A percentile compares a stretch with the other conserved stretches of the same genome.
Conservation (phyloP, 2,113 vertebrate species). For the Xiphophorus couchianus region DNA sequence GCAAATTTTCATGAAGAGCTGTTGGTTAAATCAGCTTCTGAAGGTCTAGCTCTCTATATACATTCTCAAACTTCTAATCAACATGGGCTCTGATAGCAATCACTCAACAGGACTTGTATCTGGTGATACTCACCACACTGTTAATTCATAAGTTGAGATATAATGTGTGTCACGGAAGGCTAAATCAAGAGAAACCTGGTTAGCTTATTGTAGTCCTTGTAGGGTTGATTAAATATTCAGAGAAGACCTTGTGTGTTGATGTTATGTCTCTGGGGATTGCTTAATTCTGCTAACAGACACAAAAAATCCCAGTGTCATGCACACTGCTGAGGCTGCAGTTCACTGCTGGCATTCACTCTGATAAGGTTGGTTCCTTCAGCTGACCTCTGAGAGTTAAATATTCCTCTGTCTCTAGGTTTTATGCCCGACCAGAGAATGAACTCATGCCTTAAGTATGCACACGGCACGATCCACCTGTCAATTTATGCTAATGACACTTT, state of each 20-base stretch:
- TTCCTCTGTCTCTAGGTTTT: conserved; percentile 44
- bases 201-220: conserved; percentile 36
- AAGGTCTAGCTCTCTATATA: conserved; percentile 9
- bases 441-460: conserved; percentile 61
- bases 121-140: not conserved
- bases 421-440: conserved; percentile 56
- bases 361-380: conserved; percentile 60
- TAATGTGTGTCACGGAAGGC: conserved; percentile 22
- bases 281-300: conserved; percentile 76
- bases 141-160: conserved; percentile 16
- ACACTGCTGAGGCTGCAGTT: conserved; percentile 73
- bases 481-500: conserved; percentile 69
- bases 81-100: conserved; percentile 18
- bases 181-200: conserved; percentile 37
- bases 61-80: conserved; percentile 26
- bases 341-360: conserved; percentile 55
- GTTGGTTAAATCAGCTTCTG: conserved; percentile 34
- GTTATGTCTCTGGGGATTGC: conserved; percentile 70
- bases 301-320: conserved; percentile 63
- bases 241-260: conserved; percentile 67
- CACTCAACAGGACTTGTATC: not conserved
- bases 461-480: conserved; percentile 60
- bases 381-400: conserved; percentile 70
- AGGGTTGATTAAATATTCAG: conserved; percentile 69
- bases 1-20: conserved; percentile 20